These are phyloP conservation scores for Gadopsis bispinosus DNA, from an alignment of 2,797 vertebrate genomes.

Conservation along the genomic window DNA sequence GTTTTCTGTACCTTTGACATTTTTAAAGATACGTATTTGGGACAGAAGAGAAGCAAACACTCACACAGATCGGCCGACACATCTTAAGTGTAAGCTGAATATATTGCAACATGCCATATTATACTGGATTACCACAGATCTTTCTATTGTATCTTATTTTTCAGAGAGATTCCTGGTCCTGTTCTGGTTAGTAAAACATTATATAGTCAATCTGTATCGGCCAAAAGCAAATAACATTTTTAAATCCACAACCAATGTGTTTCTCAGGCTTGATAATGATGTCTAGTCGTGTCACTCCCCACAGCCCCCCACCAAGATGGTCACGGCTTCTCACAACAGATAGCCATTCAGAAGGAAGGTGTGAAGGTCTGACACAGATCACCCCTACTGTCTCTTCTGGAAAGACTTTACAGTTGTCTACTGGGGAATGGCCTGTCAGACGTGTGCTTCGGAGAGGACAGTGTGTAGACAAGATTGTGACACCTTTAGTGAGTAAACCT, in stretches of 20 bases:
- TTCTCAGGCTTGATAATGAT: conserved; percentile 29
- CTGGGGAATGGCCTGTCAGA: neutral
- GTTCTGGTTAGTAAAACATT: neutral
- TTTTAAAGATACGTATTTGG: neutral
- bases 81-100: neutral
- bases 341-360: conserved; percentile 2
- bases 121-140: neutral
- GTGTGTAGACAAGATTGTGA: conserved; percentile 39
- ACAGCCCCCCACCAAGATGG: neutral
- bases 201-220: neutral
- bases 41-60: neutral
- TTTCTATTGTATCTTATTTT: neutral
- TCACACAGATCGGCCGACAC: neutral
- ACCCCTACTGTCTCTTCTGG: conserved; percentile 1
- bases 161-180: neutral
- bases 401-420: conserved; percentile 34
- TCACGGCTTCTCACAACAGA: conserved; percentile 3
- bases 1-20: neutral
- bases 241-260: conserved; percentile 47
- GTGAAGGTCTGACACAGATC: conserved; percentile 11
- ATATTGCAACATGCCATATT: neutral
- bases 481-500: conserved; percentile 38
- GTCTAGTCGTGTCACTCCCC: neutral
- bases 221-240: neutral
- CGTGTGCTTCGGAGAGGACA: conserved; percentile 17